phyloP scores from a whole-genome alignment of 2,888 invertebrate species.

The Aplocera efformata region DNA sequence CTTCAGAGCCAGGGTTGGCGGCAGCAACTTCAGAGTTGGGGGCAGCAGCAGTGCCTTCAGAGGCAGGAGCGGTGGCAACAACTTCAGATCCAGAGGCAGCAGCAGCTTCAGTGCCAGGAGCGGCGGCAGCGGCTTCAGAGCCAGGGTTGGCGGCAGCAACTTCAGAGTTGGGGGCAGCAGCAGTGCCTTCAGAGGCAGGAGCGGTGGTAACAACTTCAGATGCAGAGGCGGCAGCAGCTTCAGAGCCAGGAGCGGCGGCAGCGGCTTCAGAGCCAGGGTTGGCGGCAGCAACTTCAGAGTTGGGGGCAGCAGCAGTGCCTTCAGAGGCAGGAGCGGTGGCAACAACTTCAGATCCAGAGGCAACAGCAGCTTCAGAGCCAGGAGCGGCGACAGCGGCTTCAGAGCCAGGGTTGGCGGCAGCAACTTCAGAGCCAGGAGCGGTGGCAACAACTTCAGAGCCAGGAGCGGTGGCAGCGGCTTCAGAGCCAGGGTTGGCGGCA shows the following conservation, averaged over 20 bases:
- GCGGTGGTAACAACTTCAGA: conserved; percentile 1
- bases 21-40: background rate
- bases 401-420: background rate
- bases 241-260: background rate
- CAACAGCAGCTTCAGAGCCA: background rate
- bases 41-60: background rate
- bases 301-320: conserved; percentile 3
- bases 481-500: conserved; percentile 7
- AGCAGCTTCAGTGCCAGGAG: background rate
- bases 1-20: conserved; percentile 1
- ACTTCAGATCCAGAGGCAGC: conserved; percentile 1
- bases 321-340: conserved; percentile 1
- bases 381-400: background rate
- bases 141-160: background rate
- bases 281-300: background rate
- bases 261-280: background rate
- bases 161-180: background rate
- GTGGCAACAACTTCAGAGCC: conserved; percentile 4
- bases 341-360: background rate
- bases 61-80: background rate
- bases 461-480: conserved; percentile 2
- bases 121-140: background rate
- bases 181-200: conserved; percentile 1
- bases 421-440: conserved; percentile 2
- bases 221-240: conserved; percentile 1